Evolutionary conservation across 2,113 vertebrate species (phyloP).

Genomic region (Microcebus lehilahytsara): DNA sequence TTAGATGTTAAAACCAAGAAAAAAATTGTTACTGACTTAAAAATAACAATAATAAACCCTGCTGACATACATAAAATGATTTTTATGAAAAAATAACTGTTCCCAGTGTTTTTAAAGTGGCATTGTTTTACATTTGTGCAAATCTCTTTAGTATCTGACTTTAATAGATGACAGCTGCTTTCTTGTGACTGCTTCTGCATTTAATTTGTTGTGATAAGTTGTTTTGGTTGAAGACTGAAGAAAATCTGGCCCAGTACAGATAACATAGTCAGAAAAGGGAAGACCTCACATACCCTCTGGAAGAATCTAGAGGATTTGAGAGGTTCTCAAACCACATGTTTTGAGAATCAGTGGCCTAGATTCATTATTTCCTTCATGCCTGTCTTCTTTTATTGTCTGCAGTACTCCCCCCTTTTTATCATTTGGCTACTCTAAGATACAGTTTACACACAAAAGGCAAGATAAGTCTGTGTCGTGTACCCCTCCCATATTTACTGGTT

Average conservation of each 20-base stretch:
- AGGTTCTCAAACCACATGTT: background rate
- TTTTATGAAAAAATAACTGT: background rate
- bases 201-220: conserved; percentile 51
- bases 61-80: background rate
- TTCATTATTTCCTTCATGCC: background rate
- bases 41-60: background rate
- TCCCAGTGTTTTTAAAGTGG: background rate
- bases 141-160: conserved; percentile 22
- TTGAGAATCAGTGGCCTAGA: background rate
- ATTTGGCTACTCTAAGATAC: background rate
- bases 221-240: conserved; percentile 45
- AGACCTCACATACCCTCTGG: background rate
- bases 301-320: conserved; percentile 23
- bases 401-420: background rate
- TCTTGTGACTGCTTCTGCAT: conserved; percentile 40
- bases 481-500: background rate
- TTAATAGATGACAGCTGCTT: conserved; percentile 51
- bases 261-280: background rate
- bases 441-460: conserved; percentile 20
- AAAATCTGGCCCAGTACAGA: background rate
- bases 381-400: conserved; percentile 1
- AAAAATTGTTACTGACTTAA: background rate
- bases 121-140: conserved; percentile 32
- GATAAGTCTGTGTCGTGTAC: background rate
- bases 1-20: background rate